Evolutionary conservation across 2,888 invertebrate genomes (phyloP), one percentile per base, ranked within the genome.

Genomic region (Sicus ferrugineus): DNA sequence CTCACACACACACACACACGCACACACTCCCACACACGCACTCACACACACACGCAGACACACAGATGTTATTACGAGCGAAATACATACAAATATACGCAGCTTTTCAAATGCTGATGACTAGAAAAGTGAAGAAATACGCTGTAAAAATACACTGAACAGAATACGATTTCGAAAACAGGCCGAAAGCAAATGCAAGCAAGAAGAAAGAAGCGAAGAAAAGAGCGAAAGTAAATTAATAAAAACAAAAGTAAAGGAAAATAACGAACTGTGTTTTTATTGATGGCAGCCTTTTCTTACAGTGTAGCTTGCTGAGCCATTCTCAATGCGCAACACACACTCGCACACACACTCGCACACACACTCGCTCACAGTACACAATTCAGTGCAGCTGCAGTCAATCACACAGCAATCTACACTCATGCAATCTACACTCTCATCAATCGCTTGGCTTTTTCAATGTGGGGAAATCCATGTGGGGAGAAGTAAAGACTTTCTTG

Each of bases 1-100:
- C 87, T 89, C 88, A 21, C 21, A 52, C 21, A 52, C 50, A 52
- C 50, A 52, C 7, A 14, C 50, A 52, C 23, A 52, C 23, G 14
- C n/a, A 48, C 1, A 48, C 16, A 48, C 21, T 16, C 21, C 9
- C 48, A 16, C 16, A 52, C 50, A 52, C 50, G 7, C 46, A 46
- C n/a, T 5, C 46, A 46, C 46, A 46, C 46, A 46, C 46, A 46
- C 46, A 16, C 46, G 19, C 46, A 46, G 9, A 50, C 50, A 23
- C 23, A 52, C 50, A 7, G 19, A 52, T 52, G 21, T 52, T 38
- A 62, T 42, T 64, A 70, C 21, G 23, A 48, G 16, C 48, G n/a
- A 48, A 52, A 52, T n/a, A 61, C 34, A 66, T 54, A 71, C 68
- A 68, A 42, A 70, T 71, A 71, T 72, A 73, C 69, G 73, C 73